Percentiles rank a stretch among this genome's conserved stretches.
Evolutionary conservation across 2,113 vertebrate genomes (phyloP).

Genomic region (Festucalex cinctus): DNA sequence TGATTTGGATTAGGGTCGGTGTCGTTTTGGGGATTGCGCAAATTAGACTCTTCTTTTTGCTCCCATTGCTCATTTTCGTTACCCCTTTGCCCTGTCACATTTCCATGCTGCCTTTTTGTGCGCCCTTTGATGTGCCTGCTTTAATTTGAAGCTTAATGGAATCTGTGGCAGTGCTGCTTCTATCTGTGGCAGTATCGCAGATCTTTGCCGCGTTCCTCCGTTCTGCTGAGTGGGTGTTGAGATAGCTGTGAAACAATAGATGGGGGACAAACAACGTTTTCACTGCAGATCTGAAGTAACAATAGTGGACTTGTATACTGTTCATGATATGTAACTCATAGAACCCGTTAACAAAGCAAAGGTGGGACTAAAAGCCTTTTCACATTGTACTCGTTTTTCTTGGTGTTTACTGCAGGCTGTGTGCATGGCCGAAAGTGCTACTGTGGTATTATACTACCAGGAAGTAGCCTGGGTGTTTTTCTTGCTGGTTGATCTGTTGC

Average conservation of each 20-base stretch:
- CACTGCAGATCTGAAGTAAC: slow-evolving; percentile 18
- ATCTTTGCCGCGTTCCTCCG: slow-evolving; percentile 64
- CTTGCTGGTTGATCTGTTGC: too few relatives aligned
- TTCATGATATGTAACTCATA: background rate
- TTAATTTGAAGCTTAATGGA: slow-evolving; percentile 78
- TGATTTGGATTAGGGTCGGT: slow-evolving; percentile 71
- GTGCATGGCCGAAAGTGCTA: too few relatives aligned
- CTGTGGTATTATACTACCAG: too few relatives aligned
- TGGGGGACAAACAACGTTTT: slow-evolving; percentile 53
- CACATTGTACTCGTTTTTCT: too few relatives aligned
- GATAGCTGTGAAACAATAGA: slow-evolving; percentile 72
- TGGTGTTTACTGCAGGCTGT: too few relatives aligned
- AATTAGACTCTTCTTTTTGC: slow-evolving; percentile 55
- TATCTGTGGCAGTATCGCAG: slow-evolving; percentile 73
- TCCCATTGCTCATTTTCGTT: slow-evolving; percentile 57
- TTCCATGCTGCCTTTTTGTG: slow-evolving; percentile 60
- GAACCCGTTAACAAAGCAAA: background rate
- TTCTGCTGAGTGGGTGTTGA: slow-evolving; percentile 71
- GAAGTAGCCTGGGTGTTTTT: too few relatives aligned
- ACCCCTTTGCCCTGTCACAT: slow-evolving; percentile 59
- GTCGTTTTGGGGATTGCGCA: slow-evolving; percentile 62
- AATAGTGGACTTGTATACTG: background rate
- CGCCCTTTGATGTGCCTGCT: slow-evolving; percentile 74
- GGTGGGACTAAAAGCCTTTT: background rate
- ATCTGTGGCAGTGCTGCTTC: slow-evolving; percentile 66